Conservation (phyloP, 2,797 vertebrate genomes). For the Galago senegalensis region DNA sequence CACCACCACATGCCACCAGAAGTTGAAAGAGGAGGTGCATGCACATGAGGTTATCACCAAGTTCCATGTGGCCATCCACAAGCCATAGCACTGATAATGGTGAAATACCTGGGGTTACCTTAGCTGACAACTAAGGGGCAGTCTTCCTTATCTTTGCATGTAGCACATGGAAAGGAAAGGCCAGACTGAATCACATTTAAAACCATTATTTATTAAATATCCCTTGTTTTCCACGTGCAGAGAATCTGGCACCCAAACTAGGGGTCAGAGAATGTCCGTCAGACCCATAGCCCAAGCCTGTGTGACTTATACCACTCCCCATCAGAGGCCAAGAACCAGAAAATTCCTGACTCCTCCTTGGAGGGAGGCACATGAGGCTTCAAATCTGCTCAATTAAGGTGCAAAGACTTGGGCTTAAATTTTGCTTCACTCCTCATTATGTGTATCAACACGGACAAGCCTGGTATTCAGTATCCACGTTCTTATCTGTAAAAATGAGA, state of each 20-base stretch:
- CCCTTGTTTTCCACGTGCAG: background rate
- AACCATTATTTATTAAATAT: constrained; percentile 42
- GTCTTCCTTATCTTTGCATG: too few species aligned
- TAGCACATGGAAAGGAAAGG: background rate
- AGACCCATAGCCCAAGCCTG: background rate
- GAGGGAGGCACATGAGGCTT: background rate
- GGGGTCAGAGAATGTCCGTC: background rate
- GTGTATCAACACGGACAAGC: rapidly evolving
- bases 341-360: background rate
- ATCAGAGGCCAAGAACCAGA: background rate
- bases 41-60: background rate
- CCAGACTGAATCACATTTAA: background rate
- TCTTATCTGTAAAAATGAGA: background rate
- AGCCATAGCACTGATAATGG: rapidly evolving
- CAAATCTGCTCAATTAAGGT: background rate
- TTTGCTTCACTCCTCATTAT: background rate
- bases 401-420: background rate
- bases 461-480: background rate
- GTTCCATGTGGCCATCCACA: background rate
- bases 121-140: background rate
- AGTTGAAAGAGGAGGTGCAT: background rate
- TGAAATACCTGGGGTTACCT: background rate
- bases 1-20: background rate
- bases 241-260: background rate
- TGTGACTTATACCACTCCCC: too few species aligned